Conservation (phyloP, 2,888 invertebrate genomes). For the Altica lythri region DNA sequence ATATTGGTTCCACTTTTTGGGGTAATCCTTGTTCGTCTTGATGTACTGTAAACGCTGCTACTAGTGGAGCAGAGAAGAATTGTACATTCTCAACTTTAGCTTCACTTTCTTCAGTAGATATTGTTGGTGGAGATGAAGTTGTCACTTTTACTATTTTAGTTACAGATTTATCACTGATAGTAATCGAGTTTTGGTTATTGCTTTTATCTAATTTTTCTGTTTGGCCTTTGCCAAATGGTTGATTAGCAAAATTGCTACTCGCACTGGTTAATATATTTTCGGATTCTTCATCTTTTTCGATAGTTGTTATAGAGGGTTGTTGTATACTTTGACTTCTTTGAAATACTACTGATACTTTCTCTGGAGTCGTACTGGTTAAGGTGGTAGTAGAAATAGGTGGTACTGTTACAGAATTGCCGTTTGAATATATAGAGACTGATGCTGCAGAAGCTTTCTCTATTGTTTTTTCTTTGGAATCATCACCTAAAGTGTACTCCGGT, state of each 20-base stretch:
- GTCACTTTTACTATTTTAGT: slow-evolving; percentile 35
- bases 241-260: slow-evolving; percentile 42
- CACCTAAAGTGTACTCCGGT: slow-evolving; percentile 54
- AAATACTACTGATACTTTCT: slow-evolving; percentile 45
- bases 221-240: slow-evolving; percentile 29
- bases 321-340: slow-evolving; percentile 50
- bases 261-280: slow-evolving; percentile 52
- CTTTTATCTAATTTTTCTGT: slow-evolving; percentile 13
- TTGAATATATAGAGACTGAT: slow-evolving; percentile 62
- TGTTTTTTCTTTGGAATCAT: slow-evolving; percentile 49
- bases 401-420: slow-evolving; percentile 41
- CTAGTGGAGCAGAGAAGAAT: slow-evolving; percentile 79
- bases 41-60: slow-evolving; percentile 85
- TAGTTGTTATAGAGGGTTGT: slow-evolving; percentile 44
- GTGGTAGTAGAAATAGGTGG: slow-evolving; percentile 21
- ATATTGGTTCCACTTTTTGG: slow-evolving; percentile 77
- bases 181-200: slow-evolving; percentile 24
- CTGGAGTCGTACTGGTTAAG: slow-evolving; percentile 7
- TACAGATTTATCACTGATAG: slow-evolving; percentile 14
- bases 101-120: slow-evolving; percentile 71
- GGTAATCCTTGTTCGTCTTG: slow-evolving; percentile 80
- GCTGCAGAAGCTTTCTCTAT: slow-evolving; percentile 60
- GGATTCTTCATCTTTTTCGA: slow-evolving; percentile 41
- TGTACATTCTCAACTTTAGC: slow-evolving; percentile 72
- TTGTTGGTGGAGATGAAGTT: slow-evolving; percentile 62